Evolutionary conservation across 2,888 invertebrate genomes (phyloP), one percentile per base, ranked within the genome.

Genomic region (Pseudococcus longispinus): DNA sequence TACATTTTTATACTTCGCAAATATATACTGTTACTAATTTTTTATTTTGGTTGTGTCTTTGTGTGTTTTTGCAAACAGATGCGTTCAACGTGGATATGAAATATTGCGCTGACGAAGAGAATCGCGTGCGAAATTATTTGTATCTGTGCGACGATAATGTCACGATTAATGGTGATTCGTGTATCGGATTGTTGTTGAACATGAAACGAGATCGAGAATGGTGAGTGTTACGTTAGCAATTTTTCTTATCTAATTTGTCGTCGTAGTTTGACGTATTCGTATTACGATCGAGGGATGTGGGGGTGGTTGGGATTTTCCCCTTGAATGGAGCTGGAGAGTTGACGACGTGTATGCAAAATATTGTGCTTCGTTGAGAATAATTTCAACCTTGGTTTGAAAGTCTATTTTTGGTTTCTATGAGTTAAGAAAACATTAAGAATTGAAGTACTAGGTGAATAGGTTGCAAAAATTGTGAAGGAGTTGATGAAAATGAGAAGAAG

Each of bases 151-250:
- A 51, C 51, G 51, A 65, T 26, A 23, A 65, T 65, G 65, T 65
- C 26, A 65, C 65, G 65, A 65, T 65, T 65, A 65, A 65, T 55
- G 55, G 55, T 55, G 55, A 55, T 55, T 55, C 55, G 55, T 55
- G 20, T 55, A 20, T 65, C 26, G 65, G 65, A 65, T 65, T 8
- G 26, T 65, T 65, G 26, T 65, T 65, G 65, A 65, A 65, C 65
- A 65, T 65, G 65, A 65, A 65, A 65, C 23, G 9, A 23, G 13
- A 65, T 65, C 65, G 65, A 65, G 65, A 23, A 65, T 65, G 65
- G 26, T 65, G 65, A 65, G 65, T 65, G 65, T 23, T 60, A 23
- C n/a, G 60, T 60, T 5, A 23, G 5, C 60, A 4, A 23, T 51
- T 51, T 51, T 51, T 51, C 18, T 51, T 51, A n/a, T 51, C 9